Percentiles rank a stretch among this genome's conserved stretches.
These are phyloP conservation scores for Rattus rattus DNA, from an alignment of 2,113 vertebrate genomes.

Conservation along the genomic window DNA sequence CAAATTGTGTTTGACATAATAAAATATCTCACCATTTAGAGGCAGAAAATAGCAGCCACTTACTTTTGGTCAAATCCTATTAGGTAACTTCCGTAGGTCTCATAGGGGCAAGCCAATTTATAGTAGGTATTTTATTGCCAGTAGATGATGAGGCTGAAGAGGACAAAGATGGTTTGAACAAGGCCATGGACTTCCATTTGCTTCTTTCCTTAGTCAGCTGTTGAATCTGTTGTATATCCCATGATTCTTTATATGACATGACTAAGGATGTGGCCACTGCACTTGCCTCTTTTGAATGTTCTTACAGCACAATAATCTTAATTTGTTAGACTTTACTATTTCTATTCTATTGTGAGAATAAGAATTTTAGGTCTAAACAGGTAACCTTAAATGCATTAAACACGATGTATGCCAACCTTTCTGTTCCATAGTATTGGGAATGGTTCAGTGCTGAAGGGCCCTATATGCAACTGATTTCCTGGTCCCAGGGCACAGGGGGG, in stretches of 20 bases:
- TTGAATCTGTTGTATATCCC: background rate
- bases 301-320: background rate
- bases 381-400: background rate
- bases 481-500: fast-evolving
- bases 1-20: background rate
- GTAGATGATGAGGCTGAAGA: background rate
- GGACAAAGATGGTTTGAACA: background rate
- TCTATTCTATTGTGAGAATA: background rate
- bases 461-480: background rate
- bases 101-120: no score
- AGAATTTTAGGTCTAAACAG: background rate
- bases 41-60: background rate
- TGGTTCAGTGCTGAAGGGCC: background rate
- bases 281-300: background rate
- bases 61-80: background rate
- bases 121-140: background rate
- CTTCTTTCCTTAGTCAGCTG: background rate
- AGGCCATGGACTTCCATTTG: background rate
- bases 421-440: background rate
- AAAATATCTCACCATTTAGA: background rate
- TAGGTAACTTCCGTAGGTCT: background rate
- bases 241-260: background rate
- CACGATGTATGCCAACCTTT: background rate
- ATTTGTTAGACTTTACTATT: background rate
- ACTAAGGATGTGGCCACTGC: background rate